Base-by-base conservation (phyloP, 1,140 invertebrate genomes). In the Apis florea region DNA sequence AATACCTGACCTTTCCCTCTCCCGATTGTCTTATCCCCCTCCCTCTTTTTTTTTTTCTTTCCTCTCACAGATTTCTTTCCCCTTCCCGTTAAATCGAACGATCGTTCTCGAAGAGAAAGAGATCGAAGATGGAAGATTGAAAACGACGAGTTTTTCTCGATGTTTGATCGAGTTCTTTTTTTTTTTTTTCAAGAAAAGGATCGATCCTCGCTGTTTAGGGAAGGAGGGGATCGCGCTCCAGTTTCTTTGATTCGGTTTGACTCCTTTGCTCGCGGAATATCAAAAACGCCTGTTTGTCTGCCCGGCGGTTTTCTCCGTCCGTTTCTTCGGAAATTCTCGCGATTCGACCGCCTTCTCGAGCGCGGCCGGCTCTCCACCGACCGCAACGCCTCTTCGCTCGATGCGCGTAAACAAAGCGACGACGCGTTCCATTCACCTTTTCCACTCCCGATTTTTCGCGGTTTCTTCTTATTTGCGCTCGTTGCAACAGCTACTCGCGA, bases 1-100 rank as follows among this genome's bases (percentile, higher is more conserved):
- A 83, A 87, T 87, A 87, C 71, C 85, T 79, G 82, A 87, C 82
- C 83, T 74, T n/a, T 77, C 21, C 6, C 13, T 24, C 47, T 53
- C 2, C 49, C 71, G 24, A 53, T 74, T 76, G 56, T 66, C 31
- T 40, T 40, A 40, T 40, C 31, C 4, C 31, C 3, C 31, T 31
- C 31, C 31, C 31, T 40, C 31, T 0, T 40, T 40, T 40, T 40
- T 40, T 61, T 6, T 15, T 5, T 61, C 24, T 15, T 61, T 13
- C 11, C 53, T 54, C 17, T 5, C 58, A 24, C 12, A 61, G n/a
- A 61, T 26, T 61, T 8, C n/a, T n/a, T 61, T 12, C 26, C 59
- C 8, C 6, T 26, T 24, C 6, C 26, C 59, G 2, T 31, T 31
- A 31, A 31, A 31, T 31, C 31, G 31, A 40, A 40, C 31, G 31